Conservation (phyloP, 1,140 invertebrate species). For the Aphis craccivora region DNA sequence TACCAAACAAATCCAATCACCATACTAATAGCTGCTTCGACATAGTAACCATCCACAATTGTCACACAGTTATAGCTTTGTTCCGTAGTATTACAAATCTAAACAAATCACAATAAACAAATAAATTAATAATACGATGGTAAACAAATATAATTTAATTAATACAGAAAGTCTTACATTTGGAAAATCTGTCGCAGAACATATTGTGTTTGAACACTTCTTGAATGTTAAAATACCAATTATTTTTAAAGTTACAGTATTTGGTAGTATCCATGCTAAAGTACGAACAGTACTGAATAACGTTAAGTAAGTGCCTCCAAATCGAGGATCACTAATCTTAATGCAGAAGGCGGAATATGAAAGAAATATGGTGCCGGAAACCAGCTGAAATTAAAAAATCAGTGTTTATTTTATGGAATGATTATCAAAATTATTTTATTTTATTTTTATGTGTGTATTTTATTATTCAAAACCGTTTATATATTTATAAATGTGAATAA, state of each 20-base stretch:
- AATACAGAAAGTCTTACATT: background rate
- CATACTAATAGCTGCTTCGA: constrained; percentile 83
- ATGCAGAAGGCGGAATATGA: constrained; percentile 69
- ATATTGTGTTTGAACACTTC: constrained; percentile 68
- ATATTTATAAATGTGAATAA: background rate
- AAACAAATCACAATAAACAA: background rate
- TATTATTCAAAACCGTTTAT: background rate
- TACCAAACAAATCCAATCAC: constrained; percentile 85
- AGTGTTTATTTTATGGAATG: background rate
- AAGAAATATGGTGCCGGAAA: background rate
- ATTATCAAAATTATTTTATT: background rate
- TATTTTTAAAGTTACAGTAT: constrained; percentile 88
- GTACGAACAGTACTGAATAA: constrained; percentile 95
- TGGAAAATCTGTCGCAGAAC: background rate
- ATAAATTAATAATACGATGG: background rate
- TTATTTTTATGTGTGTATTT: background rate
- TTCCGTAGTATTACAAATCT: constrained; percentile 1
- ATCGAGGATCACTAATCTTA: constrained; percentile 86
- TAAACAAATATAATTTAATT: background rate
- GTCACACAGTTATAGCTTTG: constrained; percentile 69
- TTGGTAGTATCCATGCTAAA: constrained; percentile 96
- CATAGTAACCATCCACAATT: constrained; percentile 87
- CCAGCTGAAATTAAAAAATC: background rate
- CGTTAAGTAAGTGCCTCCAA: constrained; percentile 99
- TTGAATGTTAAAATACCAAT: constrained; percentile 88